Evolutionary conservation across 2,888 invertebrate genomes (phyloP), one percentile per base, ranked within the genome.

Genomic region (Taphrorychus bicolor): DNA sequence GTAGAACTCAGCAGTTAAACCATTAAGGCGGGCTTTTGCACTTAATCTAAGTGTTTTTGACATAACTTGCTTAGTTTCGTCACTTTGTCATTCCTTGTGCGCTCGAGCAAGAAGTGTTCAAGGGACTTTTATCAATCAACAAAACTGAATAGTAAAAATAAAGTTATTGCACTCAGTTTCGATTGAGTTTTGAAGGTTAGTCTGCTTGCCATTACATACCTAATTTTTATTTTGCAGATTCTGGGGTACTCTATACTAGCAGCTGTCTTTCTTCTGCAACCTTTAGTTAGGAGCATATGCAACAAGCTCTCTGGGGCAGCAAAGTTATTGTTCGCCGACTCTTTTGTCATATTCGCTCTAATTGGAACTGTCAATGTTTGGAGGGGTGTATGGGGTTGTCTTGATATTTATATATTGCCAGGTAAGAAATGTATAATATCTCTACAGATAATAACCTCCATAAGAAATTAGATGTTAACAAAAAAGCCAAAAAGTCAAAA

Each of bases 331-430:
- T 84, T 90, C 0, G 92, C 93, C 18, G 94, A 95, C 78, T 79
- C 88, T 9, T 93, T 92, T 83, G 88, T 93, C 70, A 84, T 94
- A 68, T 82, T 93, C 71, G 90, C 91, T 41, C 91, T 93, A 78
- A 80, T 91, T 70, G 93, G 93, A 11, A 93, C 93, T 0, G 91
- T 95, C 59, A 94, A 94, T 80, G 91, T 94, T 9, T 95, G 95
- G 95, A 86, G 95, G 51, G 94, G 94, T 11, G 87, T 94, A 62
- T 95, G 95, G 94, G 90, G 89, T 70, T 81, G 92, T 63, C 84
- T 94, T 19, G 93, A 95, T 81, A 83, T 91, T 40, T 92, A 92
- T 81, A 87, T 94, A 70, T 86, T 91, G 73, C 91, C 93, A 82
- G 89, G 91, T 91, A 78, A 80, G 53, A 23, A 2, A 1, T 16